Conservation (phyloP, 2,888 invertebrate species). For the Oligia fasciuncula region DNA sequence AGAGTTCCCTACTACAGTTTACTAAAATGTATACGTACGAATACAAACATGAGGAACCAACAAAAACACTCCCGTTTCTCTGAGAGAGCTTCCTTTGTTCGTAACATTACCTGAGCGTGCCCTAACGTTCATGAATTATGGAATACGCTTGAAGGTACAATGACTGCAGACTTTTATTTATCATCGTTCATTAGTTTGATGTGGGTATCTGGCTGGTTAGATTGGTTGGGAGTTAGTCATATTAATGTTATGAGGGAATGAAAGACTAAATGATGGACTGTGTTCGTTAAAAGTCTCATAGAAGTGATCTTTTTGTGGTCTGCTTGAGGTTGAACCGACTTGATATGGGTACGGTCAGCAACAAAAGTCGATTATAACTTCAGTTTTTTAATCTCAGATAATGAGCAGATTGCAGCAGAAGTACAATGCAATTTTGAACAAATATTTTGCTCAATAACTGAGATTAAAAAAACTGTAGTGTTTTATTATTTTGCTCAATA, state of each 20-base stretch:
- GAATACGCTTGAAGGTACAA: slow-evolving; percentile 50
- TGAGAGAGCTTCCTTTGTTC: slow-evolving; percentile 47
- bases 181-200: slow-evolving; percentile 62
- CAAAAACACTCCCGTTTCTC: slow-evolving; percentile 27
- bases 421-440: no score
- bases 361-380: no score
- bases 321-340: no score
- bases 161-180: slow-evolving; percentile 59
- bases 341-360: no score
- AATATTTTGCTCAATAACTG: no score
- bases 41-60: slow-evolving; percentile 36
- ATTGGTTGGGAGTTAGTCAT: not conserved
- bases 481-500: no score
- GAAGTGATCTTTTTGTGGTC: not conserved
- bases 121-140: slow-evolving; percentile 66
- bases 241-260: slow-evolving; percentile 7
- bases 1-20: not conserved
- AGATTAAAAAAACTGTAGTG: no score
- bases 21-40: slow-evolving; percentile 3
- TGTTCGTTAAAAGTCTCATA: not conserved
- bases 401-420: no score
- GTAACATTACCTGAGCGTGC: slow-evolving; percentile 51
- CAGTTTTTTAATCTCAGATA: no score
- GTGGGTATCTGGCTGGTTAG: slow-evolving; percentile 27
- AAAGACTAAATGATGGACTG: not conserved